phyloP scores from a whole-genome alignment of 1,140 invertebrate genomes.

The Danaus melanippus region DNA sequence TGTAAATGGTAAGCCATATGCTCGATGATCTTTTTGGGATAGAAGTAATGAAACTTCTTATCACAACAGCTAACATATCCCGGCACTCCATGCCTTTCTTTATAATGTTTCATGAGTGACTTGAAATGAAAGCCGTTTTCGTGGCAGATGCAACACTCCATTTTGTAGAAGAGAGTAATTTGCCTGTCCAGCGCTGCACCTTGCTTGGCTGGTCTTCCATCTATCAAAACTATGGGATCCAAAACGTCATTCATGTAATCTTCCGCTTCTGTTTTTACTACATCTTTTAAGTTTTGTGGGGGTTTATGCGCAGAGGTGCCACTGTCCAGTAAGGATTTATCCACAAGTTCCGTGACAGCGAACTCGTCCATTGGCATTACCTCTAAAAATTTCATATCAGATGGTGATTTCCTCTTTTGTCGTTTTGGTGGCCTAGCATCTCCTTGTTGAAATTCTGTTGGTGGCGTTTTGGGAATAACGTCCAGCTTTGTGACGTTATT shows the following conservation, averaged over 20 bases:
- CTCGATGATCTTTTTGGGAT: conserved; percentile 64
- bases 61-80: conserved; percentile 62
- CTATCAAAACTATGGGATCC: conserved; percentile 50
- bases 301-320: conserved; percentile 22
- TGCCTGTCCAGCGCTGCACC: conserved; percentile 55
- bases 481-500: too few species aligned
- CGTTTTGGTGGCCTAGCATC: conserved; percentile 34
- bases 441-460: conserved; percentile 39
- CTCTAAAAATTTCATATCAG: conserved; percentile 53
- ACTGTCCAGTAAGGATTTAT: conserved; percentile 44
- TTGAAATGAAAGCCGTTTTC: conserved; percentile 52
- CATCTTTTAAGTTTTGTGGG: conserved; percentile 20
- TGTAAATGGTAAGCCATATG: conserved; percentile 66
- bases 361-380: conserved; percentile 62
- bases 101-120: conserved; percentile 64
- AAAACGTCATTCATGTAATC: conserved; percentile 28
- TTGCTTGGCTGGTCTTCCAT: conserved; percentile 56
- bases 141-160: conserved; percentile 66
- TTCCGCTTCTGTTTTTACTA: conserved; percentile 20
- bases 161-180: conserved; percentile 63
- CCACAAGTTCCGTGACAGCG: conserved; percentile 46
- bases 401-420: conserved; percentile 39
- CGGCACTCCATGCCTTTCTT: conserved; percentile 60
- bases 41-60: conserved; percentile 65
- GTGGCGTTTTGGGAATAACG: conserved; percentile 20